Conservation (phyloP, 2,888 invertebrate species). For the Metalampra italica region DNA sequence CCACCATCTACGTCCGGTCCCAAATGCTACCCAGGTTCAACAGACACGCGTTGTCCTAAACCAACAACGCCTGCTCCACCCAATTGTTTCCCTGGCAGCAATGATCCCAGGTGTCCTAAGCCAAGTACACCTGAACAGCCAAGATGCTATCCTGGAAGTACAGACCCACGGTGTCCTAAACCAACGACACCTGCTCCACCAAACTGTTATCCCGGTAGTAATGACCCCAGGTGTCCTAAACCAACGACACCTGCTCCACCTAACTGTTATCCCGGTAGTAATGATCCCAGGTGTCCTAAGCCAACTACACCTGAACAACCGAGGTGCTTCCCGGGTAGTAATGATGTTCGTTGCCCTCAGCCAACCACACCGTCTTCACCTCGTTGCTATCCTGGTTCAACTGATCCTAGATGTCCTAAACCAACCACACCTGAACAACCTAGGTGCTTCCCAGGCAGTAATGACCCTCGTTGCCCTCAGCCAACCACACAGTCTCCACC, state of each 20-base stretch:
- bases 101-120: slow-evolving; percentile 36
- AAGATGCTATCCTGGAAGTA: slow-evolving; percentile 31
- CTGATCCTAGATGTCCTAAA: slow-evolving; percentile 40
- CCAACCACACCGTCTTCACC: slow-evolving; percentile 32
- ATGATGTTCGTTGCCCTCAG: slow-evolving; percentile 40
- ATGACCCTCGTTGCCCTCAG: slow-evolving; percentile 39
- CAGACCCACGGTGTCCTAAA: slow-evolving; percentile 35
- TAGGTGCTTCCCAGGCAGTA: slow-evolving; percentile 24
- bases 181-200: slow-evolving; percentile 21
- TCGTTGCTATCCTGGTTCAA: slow-evolving; percentile 46
- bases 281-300: slow-evolving; percentile 43
- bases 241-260: slow-evolving; percentile 27
- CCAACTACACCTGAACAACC: slow-evolving; percentile 30
- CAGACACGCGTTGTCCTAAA: slow-evolving; percentile 29
- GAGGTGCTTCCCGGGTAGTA: slow-evolving; percentile 38
- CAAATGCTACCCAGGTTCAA: slow-evolving; percentile 40
- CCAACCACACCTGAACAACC: slow-evolving; percentile 34
- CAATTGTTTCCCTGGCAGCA: slow-evolving; percentile 22
- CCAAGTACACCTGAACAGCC: slow-evolving; percentile 22
- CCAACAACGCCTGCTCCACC: slow-evolving; percentile 24
- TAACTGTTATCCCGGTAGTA: slow-evolving; percentile 31
- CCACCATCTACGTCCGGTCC: slow-evolving; percentile 30
- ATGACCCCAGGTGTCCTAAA: slow-evolving; percentile 19
- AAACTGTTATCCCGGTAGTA: slow-evolving; percentile 31
- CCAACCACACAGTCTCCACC: slow-evolving; percentile 28